These are phyloP conservation scores for Drosophila melanogaster DNA, from an alignment of 1,140 invertebrate species.

Conservation along the genomic window Release_6_plus_ISO1_MT NC_004354.4:19727501-19728000, in stretches of 20 bases:
- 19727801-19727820: constrained; percentile 51
- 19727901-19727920: constrained; percentile 17
- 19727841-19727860: constrained; percentile 41
- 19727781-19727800: constrained; percentile 14
- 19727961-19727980: constrained; percentile 71
- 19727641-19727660: background rate
- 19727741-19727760: background rate
- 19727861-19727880: background rate
- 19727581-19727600: constrained; percentile 2
- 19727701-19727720: constrained; percentile 26
- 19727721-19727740: constrained; percentile 8
- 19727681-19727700: background rate
- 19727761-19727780: background rate
- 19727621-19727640: constrained; percentile 16
- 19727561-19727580: constrained; percentile 19
- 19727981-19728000: constrained; percentile 74
- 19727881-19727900: constrained; percentile 19
- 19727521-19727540: constrained; percentile 56
- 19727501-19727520: constrained; percentile 11
- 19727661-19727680: constrained; percentile 13
- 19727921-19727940: constrained; percentile 59
- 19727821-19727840: constrained; percentile 51
- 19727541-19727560: constrained; percentile 41
- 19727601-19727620: background rate
- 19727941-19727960: constrained; percentile 67